Percentiles rank a stretch among this genome's conserved stretches.
These are phyloP conservation scores for Thymelicus lineola DNA, from an alignment of 2,888 invertebrate genomes.

Conservation along the genomic window DNA sequence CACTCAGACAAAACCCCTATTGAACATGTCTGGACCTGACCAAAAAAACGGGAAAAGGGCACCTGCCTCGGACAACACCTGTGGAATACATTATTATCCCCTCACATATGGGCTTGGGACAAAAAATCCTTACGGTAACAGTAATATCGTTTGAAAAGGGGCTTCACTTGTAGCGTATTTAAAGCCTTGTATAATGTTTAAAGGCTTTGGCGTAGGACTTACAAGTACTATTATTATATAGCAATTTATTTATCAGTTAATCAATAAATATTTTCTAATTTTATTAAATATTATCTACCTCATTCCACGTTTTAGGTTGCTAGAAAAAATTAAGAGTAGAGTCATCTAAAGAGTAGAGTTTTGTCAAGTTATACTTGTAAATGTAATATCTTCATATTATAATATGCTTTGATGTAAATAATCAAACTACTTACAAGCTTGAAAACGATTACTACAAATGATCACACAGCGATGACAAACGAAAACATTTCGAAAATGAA, in stretches of 20 bases:
- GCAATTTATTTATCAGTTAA: too few relatives aligned
- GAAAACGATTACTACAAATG: not conserved
- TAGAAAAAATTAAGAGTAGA: too few relatives aligned
- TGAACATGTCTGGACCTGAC: conserved; percentile 78
- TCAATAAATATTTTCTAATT: too few relatives aligned
- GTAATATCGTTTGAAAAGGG: conserved; percentile 14
- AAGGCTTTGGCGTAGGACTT: not conserved
- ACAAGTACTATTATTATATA: too few relatives aligned
- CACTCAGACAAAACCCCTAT: conserved; percentile 68
- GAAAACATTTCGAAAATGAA: conserved; percentile 40
- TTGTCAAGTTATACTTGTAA: too few relatives aligned
- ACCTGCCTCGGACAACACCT: conserved; percentile 77
- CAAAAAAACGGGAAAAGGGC: conserved; percentile 52
- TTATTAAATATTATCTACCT: too few relatives aligned
- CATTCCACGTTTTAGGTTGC: too few relatives aligned
- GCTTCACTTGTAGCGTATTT: conserved; percentile 2
- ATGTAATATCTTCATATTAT: not conserved
- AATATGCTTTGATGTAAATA: not conserved
- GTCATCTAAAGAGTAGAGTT: too few relatives aligned
- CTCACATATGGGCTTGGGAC: conserved; percentile 42
- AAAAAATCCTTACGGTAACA: conserved; percentile 33
- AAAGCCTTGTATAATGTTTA: not conserved
- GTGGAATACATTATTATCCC: conserved; percentile 69
- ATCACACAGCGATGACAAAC: conserved; percentile 41
- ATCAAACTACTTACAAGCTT: not conserved